phyloP scores from a whole-genome alignment of 2,113 vertebrate genomes.

The Alaudala cheleensis region DNA sequence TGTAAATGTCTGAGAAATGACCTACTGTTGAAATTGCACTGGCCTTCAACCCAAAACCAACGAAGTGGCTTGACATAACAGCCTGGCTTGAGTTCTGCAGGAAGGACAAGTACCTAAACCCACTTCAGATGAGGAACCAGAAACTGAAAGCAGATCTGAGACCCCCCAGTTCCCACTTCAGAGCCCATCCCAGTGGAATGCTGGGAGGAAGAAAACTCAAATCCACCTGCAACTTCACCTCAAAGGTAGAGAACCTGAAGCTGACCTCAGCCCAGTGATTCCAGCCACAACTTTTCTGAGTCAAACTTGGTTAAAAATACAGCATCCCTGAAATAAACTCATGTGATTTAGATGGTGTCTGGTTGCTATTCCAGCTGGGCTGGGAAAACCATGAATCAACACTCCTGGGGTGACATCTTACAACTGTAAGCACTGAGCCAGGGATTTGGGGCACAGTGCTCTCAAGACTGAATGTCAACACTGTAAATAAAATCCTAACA shows the following conservation, averaged over 20 bases:
- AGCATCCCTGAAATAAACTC: background rate
- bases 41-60: background rate
- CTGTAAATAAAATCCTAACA: slow-evolving; percentile 1
- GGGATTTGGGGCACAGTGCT: background rate
- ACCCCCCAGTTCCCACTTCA: background rate
- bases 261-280: background rate
- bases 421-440: background rate
- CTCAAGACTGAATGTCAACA: background rate
- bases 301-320: background rate
- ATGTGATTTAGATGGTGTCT: background rate
- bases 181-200: background rate
- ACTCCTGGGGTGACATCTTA: background rate
- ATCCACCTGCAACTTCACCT: background rate
- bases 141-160: background rate
- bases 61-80: background rate
- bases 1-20: background rate
- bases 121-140: background rate
- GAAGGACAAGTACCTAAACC: background rate
- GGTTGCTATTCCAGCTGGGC: background rate
- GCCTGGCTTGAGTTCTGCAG: background rate
- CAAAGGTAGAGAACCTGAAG: background rate
- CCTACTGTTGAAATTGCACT: background rate
- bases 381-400: background rate
- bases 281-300: background rate
- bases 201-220: background rate